These are phyloP conservation scores for Ochropleura plecta DNA, from an alignment of 2,888 invertebrate genomes.

Conservation along the genomic window DNA sequence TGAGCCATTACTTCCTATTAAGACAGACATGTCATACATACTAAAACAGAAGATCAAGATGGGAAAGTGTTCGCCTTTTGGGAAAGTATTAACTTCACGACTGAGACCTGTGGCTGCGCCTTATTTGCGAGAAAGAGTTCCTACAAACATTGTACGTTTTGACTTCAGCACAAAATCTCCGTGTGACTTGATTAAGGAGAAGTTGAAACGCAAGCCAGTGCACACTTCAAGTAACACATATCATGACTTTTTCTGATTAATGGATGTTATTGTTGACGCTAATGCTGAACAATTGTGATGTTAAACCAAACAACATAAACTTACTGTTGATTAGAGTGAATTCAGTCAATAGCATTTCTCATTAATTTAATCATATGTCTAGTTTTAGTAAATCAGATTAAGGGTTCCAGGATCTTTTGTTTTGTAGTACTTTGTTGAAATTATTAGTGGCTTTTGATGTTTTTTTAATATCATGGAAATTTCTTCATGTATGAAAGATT, in stretches of 20 bases:
- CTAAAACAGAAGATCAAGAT: constrained; percentile 72
- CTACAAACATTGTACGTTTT: constrained; percentile 74
- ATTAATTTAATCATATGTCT: background rate
- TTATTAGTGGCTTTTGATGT: no score
- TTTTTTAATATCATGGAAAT: no score
- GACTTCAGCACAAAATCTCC: constrained; percentile 83
- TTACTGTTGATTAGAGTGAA: constrained; percentile 5
- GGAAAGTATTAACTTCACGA: constrained; percentile 79
- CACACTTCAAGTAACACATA: constrained; percentile 52
- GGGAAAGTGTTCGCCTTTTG: constrained; percentile 81
- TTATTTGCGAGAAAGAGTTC: constrained; percentile 73
- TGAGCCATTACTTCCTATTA: constrained; percentile 73
- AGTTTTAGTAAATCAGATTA: constrained; percentile 5
- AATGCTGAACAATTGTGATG: constrained; percentile 49
- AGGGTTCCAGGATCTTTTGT: background rate
- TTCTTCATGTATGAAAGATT: no score
- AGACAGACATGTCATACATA: constrained; percentile 81
- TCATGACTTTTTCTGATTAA: constrained; percentile 55
- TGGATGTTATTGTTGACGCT: constrained; percentile 49
- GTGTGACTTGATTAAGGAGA: constrained; percentile 80
- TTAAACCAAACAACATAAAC: constrained; percentile 3
- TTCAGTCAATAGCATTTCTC: constrained; percentile 9
- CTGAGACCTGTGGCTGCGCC: constrained; percentile 78
- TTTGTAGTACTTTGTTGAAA: constrained; percentile 3
- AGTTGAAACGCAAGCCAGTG: constrained; percentile 68